These are phyloP conservation scores for Pristionchus exspectatus DNA, from an alignment of 2,888 invertebrate species.

Conservation along the genomic window DNA sequence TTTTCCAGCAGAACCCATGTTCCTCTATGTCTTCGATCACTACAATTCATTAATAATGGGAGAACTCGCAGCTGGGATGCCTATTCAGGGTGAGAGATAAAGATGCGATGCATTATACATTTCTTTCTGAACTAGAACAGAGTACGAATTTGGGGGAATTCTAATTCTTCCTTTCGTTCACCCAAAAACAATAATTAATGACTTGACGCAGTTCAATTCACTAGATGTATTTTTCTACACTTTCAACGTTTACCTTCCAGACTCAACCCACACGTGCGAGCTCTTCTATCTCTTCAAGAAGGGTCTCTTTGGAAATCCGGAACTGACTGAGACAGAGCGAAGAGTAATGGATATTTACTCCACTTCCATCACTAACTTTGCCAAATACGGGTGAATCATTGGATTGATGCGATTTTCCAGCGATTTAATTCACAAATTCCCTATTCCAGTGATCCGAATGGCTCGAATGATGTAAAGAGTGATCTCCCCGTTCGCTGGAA, in stretches of 20 bases:
- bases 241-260: background rate
- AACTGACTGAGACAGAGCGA: background rate
- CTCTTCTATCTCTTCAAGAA: slow-evolving; percentile 24
- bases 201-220: no score
- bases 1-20: background rate
- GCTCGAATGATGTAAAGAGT: background rate
- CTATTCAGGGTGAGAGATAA: background rate
- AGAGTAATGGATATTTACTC: background rate
- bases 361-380: background rate
- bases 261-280: background rate
- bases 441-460: background rate
- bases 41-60: background rate
- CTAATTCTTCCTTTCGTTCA: no score
- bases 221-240: no score
- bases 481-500: background rate
- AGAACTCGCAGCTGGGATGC: background rate
- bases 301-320: background rate
- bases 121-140: no score
- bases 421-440: background rate
- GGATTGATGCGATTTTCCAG: no score
- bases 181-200: no score
- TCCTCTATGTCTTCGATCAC: slow-evolving; percentile 21
- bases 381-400: background rate
- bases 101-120: no score
- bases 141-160: no score